phyloP scores from a whole-genome alignment of 2,888 invertebrate species.

The Mythimna albipuncta region DNA sequence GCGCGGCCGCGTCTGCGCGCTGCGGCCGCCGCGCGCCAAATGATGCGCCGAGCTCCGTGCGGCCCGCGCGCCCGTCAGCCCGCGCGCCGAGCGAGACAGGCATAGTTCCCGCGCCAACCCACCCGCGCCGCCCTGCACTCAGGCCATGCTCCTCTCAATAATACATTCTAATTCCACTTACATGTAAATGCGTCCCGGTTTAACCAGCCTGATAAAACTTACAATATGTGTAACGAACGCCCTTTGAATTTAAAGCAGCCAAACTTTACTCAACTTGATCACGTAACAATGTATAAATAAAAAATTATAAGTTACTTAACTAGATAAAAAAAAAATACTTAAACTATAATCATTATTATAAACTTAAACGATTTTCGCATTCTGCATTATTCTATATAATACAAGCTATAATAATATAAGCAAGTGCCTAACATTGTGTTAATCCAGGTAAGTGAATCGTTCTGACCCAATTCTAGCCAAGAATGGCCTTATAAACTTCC shows the following conservation, averaged over 20 bases:
- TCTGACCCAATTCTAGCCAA: neutral
- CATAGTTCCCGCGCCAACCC: neutral
- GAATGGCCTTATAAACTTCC: neutral
- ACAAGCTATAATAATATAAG: neutral
- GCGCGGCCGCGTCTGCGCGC: slow-evolving; percentile 30
- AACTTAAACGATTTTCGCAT: neutral
- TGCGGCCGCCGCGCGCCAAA: slow-evolving; percentile 1
- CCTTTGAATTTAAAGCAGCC: slow-evolving; percentile 7
- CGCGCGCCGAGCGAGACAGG: neutral
- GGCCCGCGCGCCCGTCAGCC: neutral
- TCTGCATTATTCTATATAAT: neutral
- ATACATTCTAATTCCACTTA: slow-evolving; percentile 51
- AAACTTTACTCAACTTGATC: neutral
- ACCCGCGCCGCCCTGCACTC: slow-evolving; percentile 27
- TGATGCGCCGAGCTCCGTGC: slow-evolving; percentile 18
- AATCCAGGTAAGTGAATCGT: neutral
- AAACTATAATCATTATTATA: neutral
- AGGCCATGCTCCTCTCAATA: slow-evolving; percentile 38
- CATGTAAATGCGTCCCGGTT: slow-evolving; percentile 32
- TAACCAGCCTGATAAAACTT: slow-evolving; percentile 20
- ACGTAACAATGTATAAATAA: neutral
- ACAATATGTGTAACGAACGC: slow-evolving; percentile 8
- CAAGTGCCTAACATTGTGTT: neutral
- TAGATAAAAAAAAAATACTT: neutral
- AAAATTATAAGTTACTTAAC: neutral